These are phyloP conservation scores for Drosophila lacteicornis DNA, from an alignment of 1,140 invertebrate species.

Conservation along the genomic window DNA sequence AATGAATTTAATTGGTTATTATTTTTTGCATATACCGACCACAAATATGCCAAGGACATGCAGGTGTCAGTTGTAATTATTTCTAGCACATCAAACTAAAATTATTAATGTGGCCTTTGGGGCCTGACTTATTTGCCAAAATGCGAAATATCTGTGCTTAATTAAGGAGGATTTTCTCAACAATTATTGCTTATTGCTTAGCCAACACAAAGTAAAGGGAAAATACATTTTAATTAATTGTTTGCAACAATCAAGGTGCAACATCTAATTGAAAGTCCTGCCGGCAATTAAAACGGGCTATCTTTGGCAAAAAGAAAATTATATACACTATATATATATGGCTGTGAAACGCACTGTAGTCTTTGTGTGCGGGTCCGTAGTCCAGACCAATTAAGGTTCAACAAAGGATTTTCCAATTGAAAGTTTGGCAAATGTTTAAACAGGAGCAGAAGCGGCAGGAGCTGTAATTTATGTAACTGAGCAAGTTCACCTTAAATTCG, in stretches of 20 bases:
- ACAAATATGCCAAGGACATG: background rate
- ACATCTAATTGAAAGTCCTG: background rate
- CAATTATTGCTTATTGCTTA: background rate
- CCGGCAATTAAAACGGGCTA: background rate
- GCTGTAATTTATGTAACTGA: conserved; percentile 1
- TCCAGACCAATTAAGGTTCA: conserved; percentile 22
- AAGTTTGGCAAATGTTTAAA: conserved; percentile 36
- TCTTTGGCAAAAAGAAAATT: too few species aligned
- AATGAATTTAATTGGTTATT: background rate
- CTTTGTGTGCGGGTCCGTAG: background rate
- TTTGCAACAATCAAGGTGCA: background rate
- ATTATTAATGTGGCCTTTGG: background rate
- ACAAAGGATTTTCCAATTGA: conserved; percentile 33
- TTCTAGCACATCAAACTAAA: background rate
- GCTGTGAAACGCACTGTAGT: conserved; percentile 25
- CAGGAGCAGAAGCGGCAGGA: background rate
- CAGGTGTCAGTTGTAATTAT: conserved; percentile 4
- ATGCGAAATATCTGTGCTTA: background rate
- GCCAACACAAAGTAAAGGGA: too few species aligned
- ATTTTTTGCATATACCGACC: background rate
- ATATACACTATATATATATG: too few species aligned
- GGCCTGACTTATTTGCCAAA: background rate
- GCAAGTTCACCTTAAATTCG: conserved; percentile 22
- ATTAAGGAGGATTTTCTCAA: background rate
- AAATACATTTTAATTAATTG: background rate